phyloP scores from a whole-genome alignment of 1,140 invertebrate species.

The Drosophila athabasca region DNA sequence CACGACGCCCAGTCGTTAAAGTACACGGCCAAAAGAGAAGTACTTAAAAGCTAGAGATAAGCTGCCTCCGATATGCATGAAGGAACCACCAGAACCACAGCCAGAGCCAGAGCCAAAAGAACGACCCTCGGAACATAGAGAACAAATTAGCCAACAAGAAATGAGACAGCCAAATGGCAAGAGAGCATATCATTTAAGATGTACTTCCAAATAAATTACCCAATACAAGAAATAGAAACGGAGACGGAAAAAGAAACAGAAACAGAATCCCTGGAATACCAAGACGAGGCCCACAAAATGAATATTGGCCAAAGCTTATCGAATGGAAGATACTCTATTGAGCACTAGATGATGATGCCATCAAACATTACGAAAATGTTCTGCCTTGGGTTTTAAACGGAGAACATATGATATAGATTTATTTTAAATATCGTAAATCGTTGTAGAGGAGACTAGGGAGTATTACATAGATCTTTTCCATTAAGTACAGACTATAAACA shows the following conservation, averaged over 20 bases:
- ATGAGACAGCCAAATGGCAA: slow-evolving; percentile 66
- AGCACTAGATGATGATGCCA: background rate
- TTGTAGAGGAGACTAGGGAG: slow-evolving; percentile 8
- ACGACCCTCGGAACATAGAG: slow-evolving; percentile 32
- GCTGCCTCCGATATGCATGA: slow-evolving; percentile 46
- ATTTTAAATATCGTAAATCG: slow-evolving; percentile 19
- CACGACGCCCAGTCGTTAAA: slow-evolving; percentile 49
- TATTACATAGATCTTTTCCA: no score
- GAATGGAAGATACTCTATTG: no score
- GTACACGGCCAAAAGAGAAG: slow-evolving; percentile 30
- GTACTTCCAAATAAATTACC: slow-evolving; percentile 72
- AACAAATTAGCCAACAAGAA: slow-evolving; percentile 73
- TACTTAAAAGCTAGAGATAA: slow-evolving; percentile 66
- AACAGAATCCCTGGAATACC: slow-evolving; percentile 24
- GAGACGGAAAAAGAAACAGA: slow-evolving; percentile 22
- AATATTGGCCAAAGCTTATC: slow-evolving; percentile 24
- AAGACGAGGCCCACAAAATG: slow-evolving; percentile 12
- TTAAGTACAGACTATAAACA: no score
- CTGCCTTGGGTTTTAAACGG: background rate
- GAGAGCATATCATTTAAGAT: slow-evolving; percentile 74
- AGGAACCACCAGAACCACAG: background rate
- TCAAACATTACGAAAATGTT: background rate
- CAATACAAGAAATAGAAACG: slow-evolving; percentile 62
- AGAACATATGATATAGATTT: slow-evolving; percentile 11
- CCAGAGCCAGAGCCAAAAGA: slow-evolving; percentile 20